phyloP scores from a whole-genome alignment of 2,888 invertebrate genomes.

The Abscondita cerata region DNA sequence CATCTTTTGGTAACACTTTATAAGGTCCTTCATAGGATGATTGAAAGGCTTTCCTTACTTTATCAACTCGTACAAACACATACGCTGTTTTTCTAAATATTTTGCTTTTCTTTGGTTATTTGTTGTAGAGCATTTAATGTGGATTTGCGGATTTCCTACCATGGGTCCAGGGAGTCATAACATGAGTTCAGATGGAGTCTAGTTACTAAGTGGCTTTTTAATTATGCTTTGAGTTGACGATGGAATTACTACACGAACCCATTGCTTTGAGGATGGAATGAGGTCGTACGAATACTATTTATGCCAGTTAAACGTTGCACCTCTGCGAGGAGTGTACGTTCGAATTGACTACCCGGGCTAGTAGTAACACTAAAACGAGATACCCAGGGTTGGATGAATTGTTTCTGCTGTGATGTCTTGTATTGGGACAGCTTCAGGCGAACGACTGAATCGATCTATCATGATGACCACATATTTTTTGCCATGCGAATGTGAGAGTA shows the following conservation, averaged over 20 bases:
- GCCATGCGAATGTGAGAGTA: neutral
- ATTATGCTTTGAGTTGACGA: conserved; percentile 8
- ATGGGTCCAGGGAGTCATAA: too few relatives aligned
- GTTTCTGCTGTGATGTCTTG: conserved; percentile 5
- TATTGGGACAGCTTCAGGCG: neutral
- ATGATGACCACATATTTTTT: neutral
- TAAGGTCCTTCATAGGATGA: conserved; percentile 1
- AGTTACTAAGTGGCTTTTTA: conserved; percentile 2
- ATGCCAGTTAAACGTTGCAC: neutral
- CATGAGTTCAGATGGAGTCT: neutral
- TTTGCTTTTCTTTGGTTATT: too few relatives aligned
- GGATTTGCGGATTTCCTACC: too few relatives aligned
- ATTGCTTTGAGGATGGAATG: conserved; percentile 51
- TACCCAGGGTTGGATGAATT: neutral
- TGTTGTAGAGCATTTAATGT: too few relatives aligned
- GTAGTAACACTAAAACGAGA: neutral
- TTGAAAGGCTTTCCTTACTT: neutral
- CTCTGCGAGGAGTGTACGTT: neutral
- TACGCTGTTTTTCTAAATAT: too few relatives aligned
- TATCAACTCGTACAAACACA: neutral
- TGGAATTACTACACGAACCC: conserved; percentile 47
- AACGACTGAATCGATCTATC: neutral
- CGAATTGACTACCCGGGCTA: neutral
- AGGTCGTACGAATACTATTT: neutral
- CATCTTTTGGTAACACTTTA: neutral